These are phyloP conservation scores for Austrolebias charrua DNA, from an alignment of 2,797 vertebrate genomes.

Conservation along the genomic window DNA sequence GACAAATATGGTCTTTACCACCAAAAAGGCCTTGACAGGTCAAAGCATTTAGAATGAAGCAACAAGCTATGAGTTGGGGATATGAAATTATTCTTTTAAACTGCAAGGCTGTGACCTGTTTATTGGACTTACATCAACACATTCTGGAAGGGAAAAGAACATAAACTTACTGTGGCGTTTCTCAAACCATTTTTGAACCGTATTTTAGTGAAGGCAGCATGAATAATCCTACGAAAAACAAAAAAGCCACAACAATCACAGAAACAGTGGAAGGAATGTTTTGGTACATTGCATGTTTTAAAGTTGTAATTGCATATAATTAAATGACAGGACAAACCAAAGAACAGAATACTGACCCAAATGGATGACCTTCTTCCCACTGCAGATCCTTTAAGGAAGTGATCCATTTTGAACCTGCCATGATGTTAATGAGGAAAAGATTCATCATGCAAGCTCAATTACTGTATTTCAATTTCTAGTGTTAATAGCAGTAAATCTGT, in stretches of 20 bases:
- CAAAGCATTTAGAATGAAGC: not conserved
- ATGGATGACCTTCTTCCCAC: not conserved
- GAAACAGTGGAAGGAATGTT: not conserved
- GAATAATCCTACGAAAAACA: not conserved
- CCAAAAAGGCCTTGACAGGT: too few relatives aligned
- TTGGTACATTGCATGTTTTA: not conserved
- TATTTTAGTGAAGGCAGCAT: too few relatives aligned
- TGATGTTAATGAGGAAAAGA: not conserved
- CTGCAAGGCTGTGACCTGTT: not conserved
- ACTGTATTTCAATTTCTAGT: too few relatives aligned
- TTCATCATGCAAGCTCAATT: too few relatives aligned
- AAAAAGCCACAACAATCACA: not conserved
- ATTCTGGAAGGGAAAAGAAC: not conserved
- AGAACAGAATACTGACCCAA: not conserved
- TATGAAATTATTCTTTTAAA: not conserved
- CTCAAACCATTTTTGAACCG: not conserved
- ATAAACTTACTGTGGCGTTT: not conserved
- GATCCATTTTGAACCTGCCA: not conserved
- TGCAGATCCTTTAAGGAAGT: not conserved
- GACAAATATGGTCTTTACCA: too few relatives aligned
- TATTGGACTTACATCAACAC: not conserved
- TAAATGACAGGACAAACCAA: not conserved
- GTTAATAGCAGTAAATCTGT: too few relatives aligned
- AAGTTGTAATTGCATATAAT: not conserved
- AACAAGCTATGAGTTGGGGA: not conserved